These are phyloP conservation scores for Acrocyrtus sp. DNA, from an alignment of 2,888 invertebrate species.

Conservation along the genomic window DNA sequence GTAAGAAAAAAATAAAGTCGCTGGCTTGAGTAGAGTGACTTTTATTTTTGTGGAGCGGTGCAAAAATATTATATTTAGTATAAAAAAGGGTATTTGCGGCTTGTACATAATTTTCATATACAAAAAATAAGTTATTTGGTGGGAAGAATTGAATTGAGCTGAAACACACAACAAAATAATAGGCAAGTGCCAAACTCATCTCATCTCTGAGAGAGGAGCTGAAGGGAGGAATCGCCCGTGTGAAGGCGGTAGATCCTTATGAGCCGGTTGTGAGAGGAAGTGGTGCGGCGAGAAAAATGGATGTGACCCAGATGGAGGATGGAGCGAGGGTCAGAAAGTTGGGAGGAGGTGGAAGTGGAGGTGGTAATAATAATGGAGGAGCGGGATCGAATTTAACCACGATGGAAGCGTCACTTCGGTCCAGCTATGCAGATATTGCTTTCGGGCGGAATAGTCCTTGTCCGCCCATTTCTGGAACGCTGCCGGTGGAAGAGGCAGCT, in stretches of 20 bases:
- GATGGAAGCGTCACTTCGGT: conserved; percentile 62
- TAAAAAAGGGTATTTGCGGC: no score
- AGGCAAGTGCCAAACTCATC: no score
- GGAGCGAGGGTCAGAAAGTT: conserved; percentile 14
- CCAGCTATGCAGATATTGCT: conserved; percentile 76
- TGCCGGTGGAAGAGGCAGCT: conserved; percentile 51
- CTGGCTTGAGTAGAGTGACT: no score
- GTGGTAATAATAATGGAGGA: conserved; percentile 8
- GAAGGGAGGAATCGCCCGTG: not conserved
- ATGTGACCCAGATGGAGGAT: conserved; percentile 43
- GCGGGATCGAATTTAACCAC: conserved; percentile 42
- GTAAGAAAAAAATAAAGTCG: no score
- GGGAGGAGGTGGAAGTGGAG: conserved; percentile 2
- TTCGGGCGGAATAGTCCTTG: conserved; percentile 71
- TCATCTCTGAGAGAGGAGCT: no score
- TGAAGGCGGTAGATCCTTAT: conserved; percentile 33
- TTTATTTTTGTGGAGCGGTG: no score
- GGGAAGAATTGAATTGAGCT: no score
- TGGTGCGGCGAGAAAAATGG: conserved; percentile 25
- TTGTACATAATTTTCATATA: no score
- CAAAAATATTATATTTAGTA: no score
- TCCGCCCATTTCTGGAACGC: conserved; percentile 65
- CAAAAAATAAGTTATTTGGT: no score
- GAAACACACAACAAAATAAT: no score
- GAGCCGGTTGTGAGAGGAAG: conserved; percentile 22